A percentile compares a stretch with the other conserved stretches of the same genome.
phyloP scores from a whole-genome alignment of 2,113 vertebrate species.

The Osmerus mordax region DNA sequence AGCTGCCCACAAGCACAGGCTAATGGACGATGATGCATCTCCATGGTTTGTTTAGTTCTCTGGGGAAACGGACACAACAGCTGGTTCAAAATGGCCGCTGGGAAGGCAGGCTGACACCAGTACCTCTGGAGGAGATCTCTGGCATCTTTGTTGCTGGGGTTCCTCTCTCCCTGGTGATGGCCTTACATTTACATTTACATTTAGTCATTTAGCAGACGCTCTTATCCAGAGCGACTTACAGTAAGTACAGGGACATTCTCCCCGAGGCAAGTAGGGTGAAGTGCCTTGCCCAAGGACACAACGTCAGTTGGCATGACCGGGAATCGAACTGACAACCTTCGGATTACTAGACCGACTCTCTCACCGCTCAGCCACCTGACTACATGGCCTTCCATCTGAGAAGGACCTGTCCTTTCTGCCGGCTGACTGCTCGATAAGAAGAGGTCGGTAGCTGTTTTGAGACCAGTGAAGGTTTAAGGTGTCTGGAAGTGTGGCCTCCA shows the following conservation, averaged over 20 bases:
- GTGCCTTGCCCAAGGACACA: too few relatives aligned
- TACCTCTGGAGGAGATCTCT: constrained; percentile 39
- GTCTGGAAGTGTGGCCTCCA: too few relatives aligned
- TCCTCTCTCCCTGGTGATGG: constrained; percentile 26
- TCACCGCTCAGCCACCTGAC: too few relatives aligned
- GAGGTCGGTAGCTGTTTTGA: constrained; percentile 30
- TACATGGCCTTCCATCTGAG: constrained; percentile 11
- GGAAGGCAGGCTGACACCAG: constrained; percentile 42
- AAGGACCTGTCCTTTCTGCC: constrained; percentile 30
- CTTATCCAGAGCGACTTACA: too few relatives aligned
- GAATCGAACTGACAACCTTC: too few relatives aligned
- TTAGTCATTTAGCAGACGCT: too few relatives aligned
- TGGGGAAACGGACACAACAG: constrained; percentile 13
- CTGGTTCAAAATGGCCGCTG: constrained; percentile 35
- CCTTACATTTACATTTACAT: too few relatives aligned
- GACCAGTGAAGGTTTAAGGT: constrained; percentile 15
- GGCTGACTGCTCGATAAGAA: constrained; percentile 28
- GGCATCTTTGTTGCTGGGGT: constrained; percentile 60
- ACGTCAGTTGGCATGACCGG: too few relatives aligned
- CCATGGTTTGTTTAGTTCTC: background rate
- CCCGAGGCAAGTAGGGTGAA: too few relatives aligned
- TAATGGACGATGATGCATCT: background rate
- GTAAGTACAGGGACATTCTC: too few relatives aligned
- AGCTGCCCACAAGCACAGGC: too few relatives aligned
- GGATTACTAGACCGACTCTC: too few relatives aligned